Evolutionary conservation across 2,888 invertebrate species (phyloP).

Genomic region (Acholoe squamosa): DNA sequence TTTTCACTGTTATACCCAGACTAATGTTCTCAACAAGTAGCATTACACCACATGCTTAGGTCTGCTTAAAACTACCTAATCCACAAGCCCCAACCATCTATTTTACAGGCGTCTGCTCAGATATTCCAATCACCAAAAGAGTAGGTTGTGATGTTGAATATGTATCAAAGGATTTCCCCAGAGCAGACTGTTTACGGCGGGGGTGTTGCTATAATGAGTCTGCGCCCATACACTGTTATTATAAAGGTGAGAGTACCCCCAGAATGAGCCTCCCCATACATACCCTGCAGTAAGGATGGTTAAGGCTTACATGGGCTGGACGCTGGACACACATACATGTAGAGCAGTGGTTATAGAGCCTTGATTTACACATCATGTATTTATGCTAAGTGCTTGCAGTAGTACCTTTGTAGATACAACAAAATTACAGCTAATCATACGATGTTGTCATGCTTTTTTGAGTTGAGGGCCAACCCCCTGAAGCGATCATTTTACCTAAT

Average conservation of each 20-base stretch:
- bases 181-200: neutral
- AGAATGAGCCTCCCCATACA: neutral
- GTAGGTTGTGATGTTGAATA: slow-evolving; percentile 20
- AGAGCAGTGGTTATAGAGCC: too few species aligned
- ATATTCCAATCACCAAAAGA: slow-evolving; percentile 19
- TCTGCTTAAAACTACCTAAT: neutral
- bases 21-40: too few species aligned
- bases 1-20: too few species aligned
- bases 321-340: neutral
- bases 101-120: slow-evolving; percentile 52
- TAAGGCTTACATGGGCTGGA: neutral
- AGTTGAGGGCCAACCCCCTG: too few species aligned
- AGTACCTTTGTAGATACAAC: too few species aligned
- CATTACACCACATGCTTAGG: too few species aligned
- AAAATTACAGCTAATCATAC: too few species aligned
- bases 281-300: neutral
- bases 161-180: neutral
- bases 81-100: neutral
- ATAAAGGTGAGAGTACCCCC: slow-evolving; percentile 35
- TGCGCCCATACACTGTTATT: slow-evolving; percentile 19
- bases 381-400: slow-evolving; percentile 35
- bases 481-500: too few species aligned
- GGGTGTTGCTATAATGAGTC: slow-evolving; percentile 18
- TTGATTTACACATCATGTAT: too few species aligned
- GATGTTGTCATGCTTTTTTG: too few species aligned